A percentile compares a stretch with the other conserved stretches of the same genome.
Evolutionary conservation across 1,140 invertebrate species (phyloP).

Genomic region (Ptiloglossa arizonensis): DNA sequence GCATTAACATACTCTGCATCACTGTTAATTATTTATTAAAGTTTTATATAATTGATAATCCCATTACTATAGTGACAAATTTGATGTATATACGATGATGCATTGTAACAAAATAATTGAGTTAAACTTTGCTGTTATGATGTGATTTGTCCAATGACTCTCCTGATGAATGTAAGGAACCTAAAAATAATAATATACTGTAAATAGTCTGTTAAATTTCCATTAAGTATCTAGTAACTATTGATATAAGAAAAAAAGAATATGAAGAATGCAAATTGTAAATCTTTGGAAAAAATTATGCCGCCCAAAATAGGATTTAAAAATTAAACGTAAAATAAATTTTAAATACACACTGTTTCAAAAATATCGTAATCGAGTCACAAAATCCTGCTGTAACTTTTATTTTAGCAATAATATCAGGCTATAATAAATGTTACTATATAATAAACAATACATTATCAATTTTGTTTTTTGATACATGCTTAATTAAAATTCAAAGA

Average conservation of each 20-base stretch:
- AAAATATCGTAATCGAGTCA: constrained; percentile 45
- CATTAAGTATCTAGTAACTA: not conserved
- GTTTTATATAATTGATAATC: constrained; percentile 33
- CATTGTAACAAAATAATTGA: constrained; percentile 66
- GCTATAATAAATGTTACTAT: not conserved
- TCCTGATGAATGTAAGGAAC: constrained; percentile 80
- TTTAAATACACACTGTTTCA: not conserved
- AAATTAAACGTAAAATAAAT: constrained; percentile 29
- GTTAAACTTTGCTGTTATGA: constrained; percentile 77
- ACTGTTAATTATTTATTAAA: constrained; percentile 51
- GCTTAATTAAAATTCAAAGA: no score
- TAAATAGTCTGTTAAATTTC: not conserved
- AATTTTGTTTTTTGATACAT: not conserved
- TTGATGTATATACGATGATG: constrained; percentile 42
- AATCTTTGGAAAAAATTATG: constrained; percentile 13
- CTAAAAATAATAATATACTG: constrained; percentile 63
- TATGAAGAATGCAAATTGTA: constrained; percentile 4
- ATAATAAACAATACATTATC: not conserved
- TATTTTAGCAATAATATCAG: not conserved
- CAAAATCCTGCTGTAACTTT: not conserved
- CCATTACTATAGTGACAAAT: constrained; percentile 51
- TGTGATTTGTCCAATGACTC: constrained; percentile 79
- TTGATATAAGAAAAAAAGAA: constrained; percentile 11
- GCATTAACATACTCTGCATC: constrained; percentile 36
- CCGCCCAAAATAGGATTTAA: constrained; percentile 8